Base-by-base conservation (phyloP, 2,797 vertebrate species). In the Oophaga sylvatica region DNA sequence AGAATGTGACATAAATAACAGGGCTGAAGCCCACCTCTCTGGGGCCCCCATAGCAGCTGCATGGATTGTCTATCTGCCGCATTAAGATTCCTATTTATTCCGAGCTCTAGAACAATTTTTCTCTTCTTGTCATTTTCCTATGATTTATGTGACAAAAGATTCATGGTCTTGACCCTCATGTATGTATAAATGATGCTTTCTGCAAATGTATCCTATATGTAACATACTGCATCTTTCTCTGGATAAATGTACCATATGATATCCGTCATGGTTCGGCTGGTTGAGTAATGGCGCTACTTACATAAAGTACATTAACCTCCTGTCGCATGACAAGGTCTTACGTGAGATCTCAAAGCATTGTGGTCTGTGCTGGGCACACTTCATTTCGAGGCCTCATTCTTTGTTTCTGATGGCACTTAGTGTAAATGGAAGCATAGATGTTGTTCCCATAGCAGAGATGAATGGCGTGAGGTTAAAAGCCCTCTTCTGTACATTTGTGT, bases 231-330 rank as follows among this genome's bases (percentile, higher is more conserved):
- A 15, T 53, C 26, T 71, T 67, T 70, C 63, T 57, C 29, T 48
- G 16, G 35, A 71, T 20, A 17, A n/a, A 22, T 70, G 13, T 73
- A 10, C 57, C 15, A 31, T 56, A 31, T 19, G 19, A 35, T 60
- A 77, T 87, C 26, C 71, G 82, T 77, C 80, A 82, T 87, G 20
- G 57, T 67, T 75, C 41, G 45, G n/a, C n/a, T 63, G 65, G 48
- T 19, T n/a, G 80, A 87, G 82, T 87, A 68, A 82, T 83, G 63
- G 8, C 0, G 31, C 73, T 31, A 56, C 19, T 77, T 63, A 5
- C 26, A 56, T 31, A 31, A 26, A 71, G 71, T 71, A 11, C 11
- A 85, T 88, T 85, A 85, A 77, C 78, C 48, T 71, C 29, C 16
- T 81, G 57, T 70, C 78, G 87, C 71, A 16, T 65, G 35, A 45